These are phyloP conservation scores for Gopherus flavomarginatus DNA, from an alignment of 2,113 vertebrate genomes.

Conservation along the genomic window DNA sequence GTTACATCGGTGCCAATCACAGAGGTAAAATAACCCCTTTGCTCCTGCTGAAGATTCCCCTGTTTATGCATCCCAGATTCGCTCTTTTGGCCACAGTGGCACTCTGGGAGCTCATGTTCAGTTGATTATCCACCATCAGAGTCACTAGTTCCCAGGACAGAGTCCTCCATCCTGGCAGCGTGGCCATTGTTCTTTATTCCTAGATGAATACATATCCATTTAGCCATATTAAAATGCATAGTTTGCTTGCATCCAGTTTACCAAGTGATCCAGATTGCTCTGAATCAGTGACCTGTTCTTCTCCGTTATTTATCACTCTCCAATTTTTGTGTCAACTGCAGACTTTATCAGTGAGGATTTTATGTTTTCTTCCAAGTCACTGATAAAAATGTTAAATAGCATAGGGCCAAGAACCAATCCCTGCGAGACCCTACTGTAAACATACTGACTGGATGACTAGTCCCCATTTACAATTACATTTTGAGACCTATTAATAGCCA, in stretches of 20 bases:
- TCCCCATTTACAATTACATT: neutral
- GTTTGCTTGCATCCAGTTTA: neutral
- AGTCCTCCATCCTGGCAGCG: no score
- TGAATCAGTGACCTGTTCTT: neutral
- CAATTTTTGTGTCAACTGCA: neutral
- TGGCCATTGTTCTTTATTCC: no score
- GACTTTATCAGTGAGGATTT: neutral
- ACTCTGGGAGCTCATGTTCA: neutral
- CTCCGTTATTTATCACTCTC: neutral
- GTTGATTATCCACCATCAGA: neutral
- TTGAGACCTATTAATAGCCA: neutral
- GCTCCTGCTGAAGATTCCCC: neutral
- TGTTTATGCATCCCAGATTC: neutral
- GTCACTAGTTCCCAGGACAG: neutral
- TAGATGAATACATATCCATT: neutral
- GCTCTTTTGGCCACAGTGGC: neutral
- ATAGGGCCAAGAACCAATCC: neutral
- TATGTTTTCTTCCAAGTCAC: neutral
- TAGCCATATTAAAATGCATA: neutral
- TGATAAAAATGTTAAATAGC: neutral
- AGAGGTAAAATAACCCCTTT: neutral
- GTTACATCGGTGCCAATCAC: neutral
- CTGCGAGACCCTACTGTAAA: neutral
- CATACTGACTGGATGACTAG: neutral
- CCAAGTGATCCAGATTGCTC: neutral